Conservation (phyloP, 2,797 vertebrate genomes). For the Enteromius trimaculatus region DNA sequence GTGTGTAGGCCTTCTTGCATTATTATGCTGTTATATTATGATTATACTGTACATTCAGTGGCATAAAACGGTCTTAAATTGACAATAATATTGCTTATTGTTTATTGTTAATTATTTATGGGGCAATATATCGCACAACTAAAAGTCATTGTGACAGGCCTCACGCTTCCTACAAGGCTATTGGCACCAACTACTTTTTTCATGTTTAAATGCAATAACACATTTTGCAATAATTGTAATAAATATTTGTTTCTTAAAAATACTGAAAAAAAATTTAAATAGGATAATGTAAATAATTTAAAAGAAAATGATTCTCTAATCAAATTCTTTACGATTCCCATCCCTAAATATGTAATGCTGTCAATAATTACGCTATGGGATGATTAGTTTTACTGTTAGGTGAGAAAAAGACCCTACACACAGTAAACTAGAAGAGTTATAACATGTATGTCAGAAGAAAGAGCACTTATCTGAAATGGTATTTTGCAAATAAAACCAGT, state of each 20-base stretch:
- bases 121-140: too few species aligned
- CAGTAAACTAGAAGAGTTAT: constrained; percentile 6
- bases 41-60: too few species aligned
- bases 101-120: too few species aligned
- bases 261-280: too few species aligned
- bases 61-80: too few species aligned
- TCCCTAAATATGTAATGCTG: constrained; percentile 29
- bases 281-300: not conserved
- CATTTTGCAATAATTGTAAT: not conserved
- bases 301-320: not conserved
- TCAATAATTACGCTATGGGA: not conserved
- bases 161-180: too few species aligned
- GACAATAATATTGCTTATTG: too few species aligned
- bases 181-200: not conserved
- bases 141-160: too few species aligned
- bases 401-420: constrained; percentile 14
- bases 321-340: constrained; percentile 27
- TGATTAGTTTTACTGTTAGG: constrained; percentile 43
- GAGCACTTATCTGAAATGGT: not conserved
- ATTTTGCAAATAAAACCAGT: constrained; percentile 22
- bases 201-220: not conserved
- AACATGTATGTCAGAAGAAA: constrained; percentile 16
- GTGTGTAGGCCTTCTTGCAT: too few species aligned
- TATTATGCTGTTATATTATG: too few species aligned
- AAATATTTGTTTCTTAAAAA: too few species aligned